Evolutionary conservation across 2,113 vertebrate genomes (phyloP).

Genomic region (Siphamia tubifer): DNA sequence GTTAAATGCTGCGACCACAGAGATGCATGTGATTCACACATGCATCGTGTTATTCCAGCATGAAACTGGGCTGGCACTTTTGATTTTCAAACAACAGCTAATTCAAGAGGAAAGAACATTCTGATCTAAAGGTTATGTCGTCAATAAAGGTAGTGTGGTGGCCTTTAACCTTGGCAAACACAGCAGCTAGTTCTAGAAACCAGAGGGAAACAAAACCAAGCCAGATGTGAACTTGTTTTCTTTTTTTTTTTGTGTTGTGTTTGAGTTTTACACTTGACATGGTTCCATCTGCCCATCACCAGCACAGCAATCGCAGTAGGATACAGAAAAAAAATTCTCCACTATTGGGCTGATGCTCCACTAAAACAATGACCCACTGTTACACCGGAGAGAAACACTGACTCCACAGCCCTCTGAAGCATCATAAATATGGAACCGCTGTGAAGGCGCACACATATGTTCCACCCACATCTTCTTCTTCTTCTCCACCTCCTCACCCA

Average conservation of each 20-base stretch:
- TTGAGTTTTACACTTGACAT: background rate
- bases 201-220: constrained; percentile 38
- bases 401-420: constrained; percentile 38
- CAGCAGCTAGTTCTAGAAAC: constrained; percentile 29
- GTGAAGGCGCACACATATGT: constrained; percentile 48
- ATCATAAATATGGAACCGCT: constrained; percentile 53
- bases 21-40: background rate
- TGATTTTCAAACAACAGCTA: constrained; percentile 2
- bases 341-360: constrained; percentile 45
- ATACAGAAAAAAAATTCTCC: constrained; percentile 21
- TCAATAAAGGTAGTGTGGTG: constrained; percentile 7
- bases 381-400: constrained; percentile 9
- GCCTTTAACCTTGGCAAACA: constrained; percentile 16
- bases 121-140: constrained; percentile 23
- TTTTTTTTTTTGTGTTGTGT: constrained; percentile 17
- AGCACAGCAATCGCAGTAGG: background rate
- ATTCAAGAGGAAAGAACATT: background rate
- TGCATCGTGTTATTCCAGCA: background rate
- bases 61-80: background rate
- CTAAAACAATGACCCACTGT: constrained; percentile 58
- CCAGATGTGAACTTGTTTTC: constrained; percentile 20
- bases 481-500: constrained; percentile 43
- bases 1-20: background rate
- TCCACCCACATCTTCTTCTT: constrained; percentile 37
- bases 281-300: constrained; percentile 9